Conservation (phyloP, 2,888 invertebrate species). For the Machimus atricapillus region DNA sequence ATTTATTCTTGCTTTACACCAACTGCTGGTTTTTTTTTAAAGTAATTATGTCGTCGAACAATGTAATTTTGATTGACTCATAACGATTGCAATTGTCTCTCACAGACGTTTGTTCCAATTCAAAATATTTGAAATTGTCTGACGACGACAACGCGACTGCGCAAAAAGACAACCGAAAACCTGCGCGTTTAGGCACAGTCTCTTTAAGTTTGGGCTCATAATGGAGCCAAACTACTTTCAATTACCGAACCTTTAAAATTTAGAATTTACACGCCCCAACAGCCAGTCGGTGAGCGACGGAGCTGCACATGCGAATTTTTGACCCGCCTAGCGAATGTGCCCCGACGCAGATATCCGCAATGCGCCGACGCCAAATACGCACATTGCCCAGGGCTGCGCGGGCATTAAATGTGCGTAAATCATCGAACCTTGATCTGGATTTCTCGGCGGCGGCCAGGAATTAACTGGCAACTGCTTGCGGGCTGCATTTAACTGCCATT, state of each 20-base stretch:
- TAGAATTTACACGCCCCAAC: slow-evolving; percentile 14
- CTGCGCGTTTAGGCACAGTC: not conserved
- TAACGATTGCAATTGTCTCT: not conserved
- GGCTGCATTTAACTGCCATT: not conserved
- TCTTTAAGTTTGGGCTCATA: slow-evolving; percentile 1
- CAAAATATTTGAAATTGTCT: not conserved
- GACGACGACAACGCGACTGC: not conserved
- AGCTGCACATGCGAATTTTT: not conserved
- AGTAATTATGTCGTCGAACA: not conserved
- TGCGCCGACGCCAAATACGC: slow-evolving; percentile 11
- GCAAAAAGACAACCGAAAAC: not conserved
- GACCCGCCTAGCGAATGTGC: not conserved
- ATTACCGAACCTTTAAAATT: slow-evolving; percentile 20
- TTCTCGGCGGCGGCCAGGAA: slow-evolving; percentile 17
- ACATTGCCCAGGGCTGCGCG: not conserved
- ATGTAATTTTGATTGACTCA: not conserved
- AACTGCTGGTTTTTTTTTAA: not conserved
- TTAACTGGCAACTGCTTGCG: not conserved
- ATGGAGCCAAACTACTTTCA: slow-evolving; percentile 16
- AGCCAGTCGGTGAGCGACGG: not conserved
- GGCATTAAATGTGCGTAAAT: slow-evolving; percentile 15
- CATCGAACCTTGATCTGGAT: slow-evolving; percentile 26
- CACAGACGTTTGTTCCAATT: not conserved
- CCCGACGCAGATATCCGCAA: not conserved
- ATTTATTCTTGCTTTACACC: not conserved